A percentile compares a stretch with the other conserved stretches of the same genome.
These are phyloP conservation scores for Palythoa grandis DNA, from an alignment of 92 coral and sea anemone species.

Conservation along the genomic window DNA sequence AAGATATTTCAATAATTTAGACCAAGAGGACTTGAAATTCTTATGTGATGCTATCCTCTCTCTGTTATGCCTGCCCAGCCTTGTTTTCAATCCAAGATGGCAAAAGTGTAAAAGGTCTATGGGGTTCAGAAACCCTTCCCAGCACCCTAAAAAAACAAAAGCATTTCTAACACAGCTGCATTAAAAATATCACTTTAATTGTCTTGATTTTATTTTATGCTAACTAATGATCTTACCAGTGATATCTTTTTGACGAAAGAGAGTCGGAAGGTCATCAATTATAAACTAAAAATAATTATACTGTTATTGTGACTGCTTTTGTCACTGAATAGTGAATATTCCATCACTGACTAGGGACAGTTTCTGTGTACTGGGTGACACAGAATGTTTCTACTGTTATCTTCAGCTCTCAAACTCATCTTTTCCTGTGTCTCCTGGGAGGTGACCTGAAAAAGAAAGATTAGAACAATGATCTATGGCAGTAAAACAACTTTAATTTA, in stretches of 20 bases:
- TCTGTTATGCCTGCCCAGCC: too few species aligned
- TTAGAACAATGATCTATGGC: slow-evolving; percentile 22
- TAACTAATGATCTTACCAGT: slow-evolving; percentile 10
- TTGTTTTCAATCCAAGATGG: too few species aligned
- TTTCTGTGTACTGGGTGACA: not conserved
- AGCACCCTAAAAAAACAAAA: not conserved
- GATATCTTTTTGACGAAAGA: not conserved
- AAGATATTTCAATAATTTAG: too few species aligned
- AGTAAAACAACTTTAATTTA: not conserved
- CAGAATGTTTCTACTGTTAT: not conserved
- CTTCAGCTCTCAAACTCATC: not conserved
- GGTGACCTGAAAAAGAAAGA: slow-evolving; percentile 51
- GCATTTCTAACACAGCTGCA: not conserved
- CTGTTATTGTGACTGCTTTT: not conserved
- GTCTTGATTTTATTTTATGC: not conserved
- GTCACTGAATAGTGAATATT: not conserved
- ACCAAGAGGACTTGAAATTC: too few species aligned
- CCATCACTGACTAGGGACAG: not conserved
- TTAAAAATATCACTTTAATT: slow-evolving; percentile 20
- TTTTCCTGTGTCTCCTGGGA: slow-evolving; percentile 52
- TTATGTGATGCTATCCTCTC: too few species aligned
- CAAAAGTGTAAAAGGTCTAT: too few species aligned
- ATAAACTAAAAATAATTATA: not conserved
- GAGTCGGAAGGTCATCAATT: not conserved
- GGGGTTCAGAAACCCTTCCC: not conserved